Percentiles rank a stretch among this genome's conserved stretches.
Conservation (phyloP, 1,140 invertebrate genomes). For the Aphelenchoides besseyi region DNA sequence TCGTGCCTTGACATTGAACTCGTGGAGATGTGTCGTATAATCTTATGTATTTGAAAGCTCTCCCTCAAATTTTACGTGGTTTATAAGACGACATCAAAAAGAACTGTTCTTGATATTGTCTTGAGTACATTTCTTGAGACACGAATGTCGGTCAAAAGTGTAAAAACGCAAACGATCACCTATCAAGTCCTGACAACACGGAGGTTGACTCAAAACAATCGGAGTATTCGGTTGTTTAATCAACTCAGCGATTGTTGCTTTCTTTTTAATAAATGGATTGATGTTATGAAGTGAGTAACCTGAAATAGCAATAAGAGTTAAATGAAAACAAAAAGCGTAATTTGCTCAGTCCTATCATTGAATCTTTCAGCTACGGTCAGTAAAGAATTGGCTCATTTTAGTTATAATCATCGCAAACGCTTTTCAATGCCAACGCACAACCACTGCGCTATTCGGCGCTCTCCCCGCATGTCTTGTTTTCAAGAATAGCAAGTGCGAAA, state of each 20-base stretch:
- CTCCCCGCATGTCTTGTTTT: neutral
- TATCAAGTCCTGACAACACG: neutral
- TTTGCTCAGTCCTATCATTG: neutral
- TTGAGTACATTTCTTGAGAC: no score
- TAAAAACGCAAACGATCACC: no score
- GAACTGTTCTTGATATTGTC: no score
- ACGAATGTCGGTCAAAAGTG: no score
- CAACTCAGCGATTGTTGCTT: neutral
- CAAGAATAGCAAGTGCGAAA: neutral
- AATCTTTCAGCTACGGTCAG: neutral
- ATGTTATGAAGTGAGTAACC: neutral
- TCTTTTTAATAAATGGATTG: neutral
- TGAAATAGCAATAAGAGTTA: neutral
- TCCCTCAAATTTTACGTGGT: no score
- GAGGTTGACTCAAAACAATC: neutral
- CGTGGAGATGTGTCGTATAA: no score
- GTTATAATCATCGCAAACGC: neutral
- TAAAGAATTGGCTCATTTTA: conserved; percentile 20
- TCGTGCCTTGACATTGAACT: no score
- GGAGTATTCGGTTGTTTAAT: neutral
- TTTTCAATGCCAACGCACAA: neutral
- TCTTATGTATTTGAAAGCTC: no score
- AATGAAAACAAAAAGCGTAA: no score
- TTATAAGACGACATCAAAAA: no score
- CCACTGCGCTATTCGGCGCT: conserved; percentile 2